Evolutionary conservation across 2,113 vertebrate genomes (phyloP).

Genomic region (Pedetes capensis): DNA sequence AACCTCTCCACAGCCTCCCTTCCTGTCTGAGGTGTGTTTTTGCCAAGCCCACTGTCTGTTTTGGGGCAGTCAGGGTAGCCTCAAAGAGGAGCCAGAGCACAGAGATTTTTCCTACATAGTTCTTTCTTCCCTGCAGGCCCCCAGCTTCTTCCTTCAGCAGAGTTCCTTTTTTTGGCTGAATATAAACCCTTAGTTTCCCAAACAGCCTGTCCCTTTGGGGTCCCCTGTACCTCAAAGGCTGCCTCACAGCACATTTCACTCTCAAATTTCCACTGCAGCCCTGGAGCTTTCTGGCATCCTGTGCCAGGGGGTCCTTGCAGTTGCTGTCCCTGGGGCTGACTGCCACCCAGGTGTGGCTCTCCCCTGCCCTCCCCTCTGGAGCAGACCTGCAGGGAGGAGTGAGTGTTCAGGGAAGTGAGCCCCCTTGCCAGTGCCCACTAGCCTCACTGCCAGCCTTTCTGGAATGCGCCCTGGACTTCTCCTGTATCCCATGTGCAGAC

Average conservation of each 20-base stretch:
- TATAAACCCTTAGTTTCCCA: neutral
- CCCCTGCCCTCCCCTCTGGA: neutral
- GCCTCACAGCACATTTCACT: neutral
- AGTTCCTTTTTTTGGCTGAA: neutral
- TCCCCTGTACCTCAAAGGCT: neutral
- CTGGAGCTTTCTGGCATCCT: neutral
- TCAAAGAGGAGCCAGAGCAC: conserved; percentile 54
- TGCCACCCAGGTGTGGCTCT: neutral
- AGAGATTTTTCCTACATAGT: conserved; percentile 39
- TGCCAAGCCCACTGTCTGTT: conserved; percentile 75
- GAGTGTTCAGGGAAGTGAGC: neutral
- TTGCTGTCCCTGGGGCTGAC: neutral
- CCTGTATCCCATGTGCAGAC: neutral
- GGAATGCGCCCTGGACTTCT: neutral
- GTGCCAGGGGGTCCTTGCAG: neutral
- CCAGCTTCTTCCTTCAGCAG: neutral
- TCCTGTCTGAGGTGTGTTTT: conserved; percentile 76
- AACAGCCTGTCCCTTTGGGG: neutral
- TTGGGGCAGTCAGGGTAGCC: conserved; percentile 41
- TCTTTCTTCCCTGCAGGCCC: neutral
- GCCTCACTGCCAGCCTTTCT: neutral
- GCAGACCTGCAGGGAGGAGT: neutral
- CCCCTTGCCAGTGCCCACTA: neutral
- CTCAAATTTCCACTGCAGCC: neutral
- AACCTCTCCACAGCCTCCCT: conserved; percentile 58